Percentiles rank a stretch among this genome's conserved stretches.
Conservation (phyloP, 2,113 vertebrate genomes). For the Bubo blakistoni region DNA sequence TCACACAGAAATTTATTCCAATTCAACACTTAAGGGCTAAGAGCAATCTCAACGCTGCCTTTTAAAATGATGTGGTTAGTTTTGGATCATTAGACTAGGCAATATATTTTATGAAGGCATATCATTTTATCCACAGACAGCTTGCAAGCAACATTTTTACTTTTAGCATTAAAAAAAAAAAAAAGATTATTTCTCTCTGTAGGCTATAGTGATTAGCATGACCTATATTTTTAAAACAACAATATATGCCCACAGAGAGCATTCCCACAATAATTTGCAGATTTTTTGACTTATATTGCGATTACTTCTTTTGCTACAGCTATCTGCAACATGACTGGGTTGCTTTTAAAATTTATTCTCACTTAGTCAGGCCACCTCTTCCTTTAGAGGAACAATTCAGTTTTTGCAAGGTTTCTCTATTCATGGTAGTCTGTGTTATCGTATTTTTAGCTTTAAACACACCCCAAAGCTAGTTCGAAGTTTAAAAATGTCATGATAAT, state of each 20-base stretch:
- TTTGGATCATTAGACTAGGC: background rate
- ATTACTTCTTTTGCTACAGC: background rate
- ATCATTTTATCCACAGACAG: background rate
- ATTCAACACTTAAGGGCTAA: background rate
- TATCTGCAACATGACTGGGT: fast-evolving
- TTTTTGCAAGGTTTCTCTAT: background rate
- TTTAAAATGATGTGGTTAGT: background rate
- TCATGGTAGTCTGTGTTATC: background rate
- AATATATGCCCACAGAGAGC: background rate
- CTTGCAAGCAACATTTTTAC: background rate
- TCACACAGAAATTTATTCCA: background rate
- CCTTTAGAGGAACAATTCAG: background rate
- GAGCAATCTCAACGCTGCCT: background rate
- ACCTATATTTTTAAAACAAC: background rate
- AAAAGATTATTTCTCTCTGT: background rate
- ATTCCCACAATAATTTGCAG: background rate
- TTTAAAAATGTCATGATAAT: background rate
- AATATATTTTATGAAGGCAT: background rate
- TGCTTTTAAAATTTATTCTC: background rate
- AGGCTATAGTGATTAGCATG: background rate
- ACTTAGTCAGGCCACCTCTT: background rate
- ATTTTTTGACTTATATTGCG: background rate
- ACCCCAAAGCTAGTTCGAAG: background rate
- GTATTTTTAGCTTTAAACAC: background rate
- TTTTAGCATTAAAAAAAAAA: background rate